Conservation (phyloP, 2,888 invertebrate genomes). For the Zaprionus lineosus region DNA sequence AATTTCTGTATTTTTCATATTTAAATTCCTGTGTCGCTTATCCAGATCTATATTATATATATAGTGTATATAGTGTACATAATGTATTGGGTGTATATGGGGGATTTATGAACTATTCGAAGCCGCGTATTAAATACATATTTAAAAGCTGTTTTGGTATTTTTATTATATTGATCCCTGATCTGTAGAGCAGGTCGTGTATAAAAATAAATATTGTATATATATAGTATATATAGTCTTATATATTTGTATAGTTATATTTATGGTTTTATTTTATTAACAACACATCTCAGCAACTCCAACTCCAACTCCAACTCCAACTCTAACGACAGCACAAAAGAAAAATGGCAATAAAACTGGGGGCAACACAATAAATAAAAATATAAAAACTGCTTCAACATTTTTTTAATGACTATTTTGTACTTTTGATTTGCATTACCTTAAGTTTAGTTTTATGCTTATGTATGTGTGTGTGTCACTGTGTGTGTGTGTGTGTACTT, state of each 20-base stretch:
- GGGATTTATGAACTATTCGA: conserved; percentile 46
- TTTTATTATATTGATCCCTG: conserved; percentile 9
- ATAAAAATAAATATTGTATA: too few relatives aligned
- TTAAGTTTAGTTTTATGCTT: conserved; percentile 4
- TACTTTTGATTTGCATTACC: conserved; percentile 56
- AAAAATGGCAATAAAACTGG: background rate
- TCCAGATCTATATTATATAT: too few relatives aligned
- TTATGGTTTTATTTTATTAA: background rate
- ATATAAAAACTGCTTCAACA: conserved; percentile 6
- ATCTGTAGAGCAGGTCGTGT: too few relatives aligned
- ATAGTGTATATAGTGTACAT: too few relatives aligned
- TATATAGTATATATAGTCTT: too few relatives aligned
- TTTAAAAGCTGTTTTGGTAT: conserved; percentile 33
- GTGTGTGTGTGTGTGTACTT: conserved; percentile 10
- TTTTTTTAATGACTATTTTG: conserved; percentile 48
- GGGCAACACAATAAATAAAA: background rate
- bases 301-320: too few relatives aligned
- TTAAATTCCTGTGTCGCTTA: too few relatives aligned
- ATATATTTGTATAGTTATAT: too few relatives aligned
- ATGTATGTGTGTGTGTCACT: conserved; percentile 9
- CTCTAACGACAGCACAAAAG: background rate
- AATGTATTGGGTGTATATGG: too few relatives aligned
- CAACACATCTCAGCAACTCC: too few relatives aligned
- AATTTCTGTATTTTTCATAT: too few relatives aligned
- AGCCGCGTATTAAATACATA: conserved; percentile 34